Conservation (phyloP, 2,888 invertebrate species). For the Sinopyrophorus schimmeli region DNA sequence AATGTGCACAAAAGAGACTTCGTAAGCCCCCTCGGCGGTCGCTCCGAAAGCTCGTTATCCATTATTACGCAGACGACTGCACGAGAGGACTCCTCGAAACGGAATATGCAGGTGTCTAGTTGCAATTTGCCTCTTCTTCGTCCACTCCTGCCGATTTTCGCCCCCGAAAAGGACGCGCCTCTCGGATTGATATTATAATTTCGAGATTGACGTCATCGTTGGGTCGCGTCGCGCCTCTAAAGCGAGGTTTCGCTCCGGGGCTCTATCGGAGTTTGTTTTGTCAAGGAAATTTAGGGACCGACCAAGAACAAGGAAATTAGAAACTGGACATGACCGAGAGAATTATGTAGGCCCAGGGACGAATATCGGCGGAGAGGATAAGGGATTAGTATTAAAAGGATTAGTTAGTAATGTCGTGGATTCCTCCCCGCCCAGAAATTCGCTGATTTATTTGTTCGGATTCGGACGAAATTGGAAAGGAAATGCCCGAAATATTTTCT, state of each 20-base stretch:
- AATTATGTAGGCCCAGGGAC: slow-evolving; percentile 11
- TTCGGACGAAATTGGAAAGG: slow-evolving; percentile 4
- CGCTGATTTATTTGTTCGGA: slow-evolving; percentile 3
- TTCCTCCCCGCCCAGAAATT: too few species aligned
- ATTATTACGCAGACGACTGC: slow-evolving; percentile 1
- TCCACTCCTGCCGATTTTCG: background rate
- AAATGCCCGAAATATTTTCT: too few species aligned
- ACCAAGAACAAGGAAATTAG: slow-evolving; percentile 5
- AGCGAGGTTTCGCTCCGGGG: background rate
- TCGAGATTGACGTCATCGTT: too few species aligned
- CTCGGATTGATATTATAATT: too few species aligned
- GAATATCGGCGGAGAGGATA: slow-evolving; percentile 8
- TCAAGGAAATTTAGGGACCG: slow-evolving; percentile 10
- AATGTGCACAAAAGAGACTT: slow-evolving; percentile 16
- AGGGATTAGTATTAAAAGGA: slow-evolving; percentile 7
- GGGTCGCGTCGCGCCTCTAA: slow-evolving; percentile 7
- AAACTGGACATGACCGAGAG: slow-evolving; percentile 7
- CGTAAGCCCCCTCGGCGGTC: slow-evolving; percentile 6
- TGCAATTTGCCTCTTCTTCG: background rate
- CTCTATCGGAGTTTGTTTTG: background rate
- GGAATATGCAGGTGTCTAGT: slow-evolving; percentile 13
- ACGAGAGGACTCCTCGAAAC: slow-evolving; percentile 8
- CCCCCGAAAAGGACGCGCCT: too few species aligned
- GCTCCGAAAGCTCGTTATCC: slow-evolving; percentile 16
- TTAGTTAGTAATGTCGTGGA: slow-evolving; percentile 1